Evolutionary conservation across 2,797 vertebrate species (phyloP).

Genomic region (Hemitrygon akajei): DNA sequence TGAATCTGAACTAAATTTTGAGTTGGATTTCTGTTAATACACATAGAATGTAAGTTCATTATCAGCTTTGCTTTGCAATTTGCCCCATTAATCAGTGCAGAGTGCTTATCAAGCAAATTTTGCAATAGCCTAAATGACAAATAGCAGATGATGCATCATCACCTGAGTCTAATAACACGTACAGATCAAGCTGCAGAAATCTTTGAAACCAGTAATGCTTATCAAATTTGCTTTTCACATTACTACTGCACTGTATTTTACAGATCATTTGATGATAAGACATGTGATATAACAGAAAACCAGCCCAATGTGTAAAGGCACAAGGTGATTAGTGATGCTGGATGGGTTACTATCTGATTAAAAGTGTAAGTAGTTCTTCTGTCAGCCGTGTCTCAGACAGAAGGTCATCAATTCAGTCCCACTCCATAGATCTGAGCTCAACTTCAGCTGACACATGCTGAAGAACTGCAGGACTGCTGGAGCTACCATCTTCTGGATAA

Average conservation of each 20-base stretch:
- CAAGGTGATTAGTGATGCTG: background rate
- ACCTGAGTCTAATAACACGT: background rate
- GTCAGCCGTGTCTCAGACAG: background rate
- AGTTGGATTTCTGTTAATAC: background rate
- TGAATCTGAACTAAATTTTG: background rate
- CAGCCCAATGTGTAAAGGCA: background rate
- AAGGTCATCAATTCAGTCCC: no score
- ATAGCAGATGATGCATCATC: background rate
- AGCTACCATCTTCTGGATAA: no score
- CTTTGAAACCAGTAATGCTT: background rate
- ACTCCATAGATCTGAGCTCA: no score
- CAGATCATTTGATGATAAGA: background rate
- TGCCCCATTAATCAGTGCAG: background rate
- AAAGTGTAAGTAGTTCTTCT: background rate
- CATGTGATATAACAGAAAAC: background rate
- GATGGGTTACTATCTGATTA: background rate
- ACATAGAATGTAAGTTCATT: background rate
- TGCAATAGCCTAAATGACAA: background rate
- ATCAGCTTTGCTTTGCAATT: background rate
- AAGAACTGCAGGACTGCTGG: no score
- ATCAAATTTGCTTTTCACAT: background rate
- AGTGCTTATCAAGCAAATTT: background rate
- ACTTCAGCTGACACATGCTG: no score
- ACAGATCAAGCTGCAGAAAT: background rate
- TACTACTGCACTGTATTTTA: background rate